A percentile compares a stretch with the other conserved stretches of the same genome.
Evolutionary conservation across 2,113 vertebrate genomes (phyloP).

Genomic region (Seriola aureovittata): DNA sequence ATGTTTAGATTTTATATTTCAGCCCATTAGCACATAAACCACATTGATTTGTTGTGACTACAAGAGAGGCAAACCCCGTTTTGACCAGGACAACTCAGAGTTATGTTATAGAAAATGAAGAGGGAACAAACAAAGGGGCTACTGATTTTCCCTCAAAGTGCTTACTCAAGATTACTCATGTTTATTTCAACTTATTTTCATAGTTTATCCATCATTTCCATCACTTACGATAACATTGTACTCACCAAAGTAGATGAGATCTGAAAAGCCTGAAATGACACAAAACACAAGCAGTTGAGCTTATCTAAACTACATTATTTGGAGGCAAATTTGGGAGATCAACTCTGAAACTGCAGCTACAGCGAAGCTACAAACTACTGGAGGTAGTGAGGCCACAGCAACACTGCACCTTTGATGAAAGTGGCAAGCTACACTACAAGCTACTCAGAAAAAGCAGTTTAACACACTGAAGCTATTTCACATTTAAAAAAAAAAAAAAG

Average conservation of each 20-base stretch:
- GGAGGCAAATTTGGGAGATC: background rate
- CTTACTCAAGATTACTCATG: background rate
- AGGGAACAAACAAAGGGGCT: background rate
- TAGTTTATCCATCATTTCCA: background rate
- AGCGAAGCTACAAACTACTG: background rate
- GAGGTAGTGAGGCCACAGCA: too few species aligned
- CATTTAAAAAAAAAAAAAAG: too few species aligned
- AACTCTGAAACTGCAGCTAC: background rate
- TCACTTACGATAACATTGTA: background rate
- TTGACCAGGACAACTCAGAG: background rate
- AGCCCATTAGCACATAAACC: slow-evolving; percentile 33
- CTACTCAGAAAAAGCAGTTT: too few species aligned
- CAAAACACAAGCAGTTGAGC: background rate
- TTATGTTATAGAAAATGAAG: background rate
- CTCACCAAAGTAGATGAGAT: background rate
- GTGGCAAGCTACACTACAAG: too few species aligned
- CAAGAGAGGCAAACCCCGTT: background rate
- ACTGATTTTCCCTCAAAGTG: background rate
- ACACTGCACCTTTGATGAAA: too few species aligned
- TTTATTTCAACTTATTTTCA: background rate
- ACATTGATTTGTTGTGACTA: slow-evolving; percentile 25
- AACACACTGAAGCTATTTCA: too few species aligned
- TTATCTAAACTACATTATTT: background rate
- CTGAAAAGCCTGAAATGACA: background rate
- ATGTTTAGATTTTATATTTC: slow-evolving; percentile 43